Base-by-base conservation (phyloP, 2,797 vertebrate genomes). In the Prunella strophiata region DNA sequence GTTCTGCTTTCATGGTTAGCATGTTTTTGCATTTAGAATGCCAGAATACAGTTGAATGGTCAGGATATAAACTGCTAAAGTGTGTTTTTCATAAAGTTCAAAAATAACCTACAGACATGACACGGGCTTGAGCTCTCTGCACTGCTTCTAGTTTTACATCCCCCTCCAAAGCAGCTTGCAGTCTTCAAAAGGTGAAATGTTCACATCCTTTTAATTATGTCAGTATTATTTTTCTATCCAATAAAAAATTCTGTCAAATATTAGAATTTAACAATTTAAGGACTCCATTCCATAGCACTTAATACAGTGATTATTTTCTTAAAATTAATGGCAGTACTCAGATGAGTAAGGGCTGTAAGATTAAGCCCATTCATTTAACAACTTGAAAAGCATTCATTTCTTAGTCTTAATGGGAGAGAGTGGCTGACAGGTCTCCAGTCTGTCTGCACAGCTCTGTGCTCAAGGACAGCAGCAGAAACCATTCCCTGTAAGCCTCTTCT, bases 51-150 rank as follows among this genome's bases (percentile, higher is more conserved):
- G 84, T 50, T 76, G 79, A 91, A 97, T 91, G 93, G 93, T 96
- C 90, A 96, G 92, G 95, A 97, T 81, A 91, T 72, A 94, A 79
- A 80, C 52, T 96, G 88, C 85, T 85, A 58, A 96, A 96, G 90
- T 94, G 88, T 98, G 97, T 97, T 98, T 98, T 97, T 96, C 97
- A 96, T 97, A 91, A 97, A 96, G 90, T 94, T 97, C 93, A 96
- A 96, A 97, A 98, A 97, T 96, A 97, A 96, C 91, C 95, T 93
- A 91, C 92, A 96, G 94, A 91, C 95, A 72, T 89, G 94, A 96
- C 80, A 94, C 0, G 6, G 95, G 91, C 92, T 93, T 88, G 87
- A 96, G 93, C 30, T 77, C 83, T 86, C 70, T 86, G 36, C 14
- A 8, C 87, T 88, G 87, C 97, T 95, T 94, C 93, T 96, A 93